Evolutionary conservation across 2,113 vertebrate genomes (phyloP), one percentile per base, ranked within the genome.

Genomic region (Centropus unirufus): DNA sequence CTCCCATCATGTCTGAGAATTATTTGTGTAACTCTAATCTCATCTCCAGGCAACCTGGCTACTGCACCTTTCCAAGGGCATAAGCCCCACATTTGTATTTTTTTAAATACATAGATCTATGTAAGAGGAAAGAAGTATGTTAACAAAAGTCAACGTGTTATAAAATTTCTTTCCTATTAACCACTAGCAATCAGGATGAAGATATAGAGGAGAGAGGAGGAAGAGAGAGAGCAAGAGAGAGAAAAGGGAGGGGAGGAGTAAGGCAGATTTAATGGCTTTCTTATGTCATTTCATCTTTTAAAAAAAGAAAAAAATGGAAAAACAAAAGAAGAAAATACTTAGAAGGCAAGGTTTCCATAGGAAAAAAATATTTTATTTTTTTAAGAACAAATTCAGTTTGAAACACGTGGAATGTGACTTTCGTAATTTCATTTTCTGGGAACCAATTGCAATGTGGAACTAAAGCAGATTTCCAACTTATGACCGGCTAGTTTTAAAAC

Each of bases 321-420:
- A 90, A 59, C 27, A 89, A 62, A 92, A 76, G 90, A 97, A 95
- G 52, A 94, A 97, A 97, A 97, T 97, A 97, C 97, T 92, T 96
- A 79, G 95, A 97, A 98, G 96, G 96, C 97, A 46, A 93, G 64
- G 82, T 97, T 98, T 99, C 99, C 99, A 99, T 99, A 99, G 99
- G 99, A 99, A 99, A 99, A 98, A 98, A 99, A 98, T 98, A 99
- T 99, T 99, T 99, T 99, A 99, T 99, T 99, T 98, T 98, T 98
- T 98, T 98, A 99, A 99, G 99, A 99, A 99, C 98, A 99, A 98
- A 99, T 98, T 99, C 98, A 99, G 98, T 99, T 99, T 98, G 98
- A 99, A 99, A 99, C 99, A 99, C 57, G 98, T 99, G 99, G 99
- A 99, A 99, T 99, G 99, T 99, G 98, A 98, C 97, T 98, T 98